Percentiles rank a stretch among this genome's conserved stretches.
Conservation (phyloP, 2,888 invertebrate genomes). For the Chymomyza fuscimana region DNA sequence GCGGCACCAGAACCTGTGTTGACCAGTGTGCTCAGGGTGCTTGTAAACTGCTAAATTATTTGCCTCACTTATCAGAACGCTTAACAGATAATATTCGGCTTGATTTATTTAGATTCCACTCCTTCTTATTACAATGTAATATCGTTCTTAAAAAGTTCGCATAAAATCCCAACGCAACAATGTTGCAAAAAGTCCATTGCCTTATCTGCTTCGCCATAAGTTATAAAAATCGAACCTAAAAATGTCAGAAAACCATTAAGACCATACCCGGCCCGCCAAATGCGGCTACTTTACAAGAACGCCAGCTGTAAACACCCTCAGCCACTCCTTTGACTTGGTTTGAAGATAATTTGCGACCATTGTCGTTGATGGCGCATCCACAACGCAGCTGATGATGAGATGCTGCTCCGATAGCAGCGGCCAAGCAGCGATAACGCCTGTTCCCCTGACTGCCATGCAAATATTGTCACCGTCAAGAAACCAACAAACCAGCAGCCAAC, state of each 20-base stretch:
- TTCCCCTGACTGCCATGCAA: conserved; percentile 51
- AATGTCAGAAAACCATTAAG: conserved; percentile 70
- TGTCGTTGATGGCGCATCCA: conserved; percentile 69
- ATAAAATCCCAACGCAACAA: neutral
- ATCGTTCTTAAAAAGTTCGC: neutral
- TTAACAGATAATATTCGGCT: neutral
- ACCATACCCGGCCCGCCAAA: conserved; percentile 8
- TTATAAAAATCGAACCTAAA: conserved; percentile 61
- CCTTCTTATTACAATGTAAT: neutral
- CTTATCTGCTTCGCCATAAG: conserved; percentile 64
- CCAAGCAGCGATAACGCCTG: conserved; percentile 48
- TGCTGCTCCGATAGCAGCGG: conserved; percentile 64
- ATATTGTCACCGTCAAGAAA: conserved; percentile 49
- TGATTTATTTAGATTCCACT: neutral
- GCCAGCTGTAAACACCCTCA: conserved; percentile 2
- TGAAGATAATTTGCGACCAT: conserved; percentile 71
- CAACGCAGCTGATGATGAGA: conserved; percentile 58
- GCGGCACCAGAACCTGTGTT: too few species aligned
- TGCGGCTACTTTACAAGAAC: conserved; percentile 4
- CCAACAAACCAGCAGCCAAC: conserved; percentile 19
- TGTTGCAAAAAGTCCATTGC: conserved; percentile 23
- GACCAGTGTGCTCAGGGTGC: too few species aligned
- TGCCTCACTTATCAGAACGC: neutral
- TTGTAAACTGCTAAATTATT: too few species aligned
- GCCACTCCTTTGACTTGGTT: conserved; percentile 41